Percentiles rank a stretch among this genome's conserved stretches.
phyloP scores from a whole-genome alignment of 2,888 invertebrate species.

The Pristionchus maxplancki region DNA sequence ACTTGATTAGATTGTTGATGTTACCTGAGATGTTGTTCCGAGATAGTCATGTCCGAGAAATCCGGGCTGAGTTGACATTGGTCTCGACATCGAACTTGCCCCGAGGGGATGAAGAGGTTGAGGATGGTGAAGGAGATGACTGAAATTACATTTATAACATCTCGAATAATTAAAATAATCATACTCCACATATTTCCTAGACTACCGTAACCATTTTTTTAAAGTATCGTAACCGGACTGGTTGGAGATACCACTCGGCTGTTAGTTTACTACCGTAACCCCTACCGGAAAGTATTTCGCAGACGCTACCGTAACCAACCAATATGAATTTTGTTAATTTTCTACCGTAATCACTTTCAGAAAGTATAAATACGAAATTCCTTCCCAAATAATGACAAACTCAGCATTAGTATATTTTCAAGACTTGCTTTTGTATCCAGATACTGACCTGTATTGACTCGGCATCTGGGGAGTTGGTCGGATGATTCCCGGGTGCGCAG shows the following conservation, averaged over 20 bases:
- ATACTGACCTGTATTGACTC: background rate
- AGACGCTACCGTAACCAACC: background rate
- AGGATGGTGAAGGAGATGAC: background rate
- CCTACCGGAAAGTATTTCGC: background rate
- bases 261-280: background rate
- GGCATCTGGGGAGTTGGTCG: conserved; percentile 37
- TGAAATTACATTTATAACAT: background rate
- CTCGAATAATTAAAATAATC: no score
- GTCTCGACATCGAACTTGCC: background rate
- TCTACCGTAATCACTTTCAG: no score
- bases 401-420: no score
- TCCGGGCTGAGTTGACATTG: background rate
- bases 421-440: no score
- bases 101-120: background rate
- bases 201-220: no score
- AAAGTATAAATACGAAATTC: no score
- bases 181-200: no score
- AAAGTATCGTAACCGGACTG: no score
- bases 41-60: conserved; percentile 10
- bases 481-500: background rate
- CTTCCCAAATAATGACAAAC: no score
- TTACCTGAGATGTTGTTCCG: background rate
- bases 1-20: no score
- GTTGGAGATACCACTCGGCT: no score
- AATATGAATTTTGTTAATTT: no score